A percentile compares a stretch with the other conserved stretches of the same genome.
Conservation (phyloP, 2,888 invertebrate species). For the Boloria selene region DNA sequence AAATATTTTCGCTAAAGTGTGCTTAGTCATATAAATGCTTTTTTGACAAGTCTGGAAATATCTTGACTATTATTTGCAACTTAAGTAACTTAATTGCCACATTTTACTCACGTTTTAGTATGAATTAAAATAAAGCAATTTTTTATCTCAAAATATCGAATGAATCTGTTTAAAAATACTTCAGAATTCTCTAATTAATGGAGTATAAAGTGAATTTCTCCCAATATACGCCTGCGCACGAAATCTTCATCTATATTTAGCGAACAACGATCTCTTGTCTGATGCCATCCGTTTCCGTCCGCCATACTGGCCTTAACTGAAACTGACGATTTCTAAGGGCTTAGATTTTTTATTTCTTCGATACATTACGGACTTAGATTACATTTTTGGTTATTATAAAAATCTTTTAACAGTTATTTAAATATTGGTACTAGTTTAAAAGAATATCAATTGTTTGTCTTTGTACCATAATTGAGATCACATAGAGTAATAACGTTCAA, state of each 20-base stretch:
- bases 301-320: constrained; percentile 49
- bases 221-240: constrained; percentile 35
- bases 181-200: constrained; percentile 22
- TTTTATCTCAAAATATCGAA: no score
- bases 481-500: neutral
- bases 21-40: neutral
- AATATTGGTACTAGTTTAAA: no score
- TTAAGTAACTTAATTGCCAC: no score
- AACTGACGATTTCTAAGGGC: constrained; percentile 34
- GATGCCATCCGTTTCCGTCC: constrained; percentile 65
- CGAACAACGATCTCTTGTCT: constrained; percentile 74
- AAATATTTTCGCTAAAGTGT: neutral
- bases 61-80: neutral
- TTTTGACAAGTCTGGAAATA: neutral
- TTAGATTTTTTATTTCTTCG: constrained; percentile 29
- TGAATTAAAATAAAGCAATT: neutral
- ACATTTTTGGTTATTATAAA: constrained; percentile 5
- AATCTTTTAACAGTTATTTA: no score
- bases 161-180: neutral
- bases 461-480: neutral
- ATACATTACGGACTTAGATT: constrained; percentile 20
- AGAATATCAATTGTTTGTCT: no score
- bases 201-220: constrained; percentile 30
- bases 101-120: no score
- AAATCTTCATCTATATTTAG: constrained; percentile 68